A percentile compares a stretch with the other conserved stretches of the same genome.
phyloP scores from a whole-genome alignment of 2,888 invertebrate species.

The Hypomecis atomaria region DNA sequence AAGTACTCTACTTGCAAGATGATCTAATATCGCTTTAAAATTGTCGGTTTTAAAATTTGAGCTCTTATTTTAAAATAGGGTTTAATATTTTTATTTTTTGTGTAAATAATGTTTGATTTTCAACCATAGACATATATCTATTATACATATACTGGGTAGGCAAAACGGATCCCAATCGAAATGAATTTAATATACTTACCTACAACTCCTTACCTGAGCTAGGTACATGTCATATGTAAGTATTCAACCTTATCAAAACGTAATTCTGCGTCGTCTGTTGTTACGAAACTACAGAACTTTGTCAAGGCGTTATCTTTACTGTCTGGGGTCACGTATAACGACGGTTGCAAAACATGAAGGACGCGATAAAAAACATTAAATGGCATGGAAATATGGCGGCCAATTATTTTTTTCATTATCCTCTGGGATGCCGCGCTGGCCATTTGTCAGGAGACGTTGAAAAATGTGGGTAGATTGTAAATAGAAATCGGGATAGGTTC shows the following conservation, averaged over 20 bases:
- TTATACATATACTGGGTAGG: too few species aligned
- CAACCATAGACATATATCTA: too few species aligned
- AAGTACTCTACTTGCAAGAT: too few species aligned
- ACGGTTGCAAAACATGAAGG: slow-evolving; percentile 30
- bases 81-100: too few species aligned
- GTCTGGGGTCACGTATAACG: slow-evolving; percentile 37
- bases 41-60: too few species aligned
- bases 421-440: slow-evolving; percentile 20
- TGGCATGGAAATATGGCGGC: slow-evolving; percentile 38
- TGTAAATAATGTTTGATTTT: too few species aligned
- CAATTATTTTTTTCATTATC: slow-evolving; percentile 46
- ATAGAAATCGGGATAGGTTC: neutral
- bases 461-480: slow-evolving; percentile 10
- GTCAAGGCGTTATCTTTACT: slow-evolving; percentile 29
- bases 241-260: slow-evolving; percentile 8
- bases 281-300: slow-evolving; percentile 13
- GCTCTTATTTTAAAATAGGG: too few species aligned
- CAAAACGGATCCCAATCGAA: neutral
- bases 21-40: too few species aligned
- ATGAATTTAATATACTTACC: neutral
- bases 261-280: slow-evolving; percentile 3
- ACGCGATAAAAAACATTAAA: slow-evolving; percentile 36
- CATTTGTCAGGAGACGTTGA: slow-evolving; percentile 31
- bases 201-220: too few species aligned
- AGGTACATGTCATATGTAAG: too few species aligned